Evolutionary conservation across 2,888 invertebrate species (phyloP).

Genomic region (Tenthredo notha): DNA sequence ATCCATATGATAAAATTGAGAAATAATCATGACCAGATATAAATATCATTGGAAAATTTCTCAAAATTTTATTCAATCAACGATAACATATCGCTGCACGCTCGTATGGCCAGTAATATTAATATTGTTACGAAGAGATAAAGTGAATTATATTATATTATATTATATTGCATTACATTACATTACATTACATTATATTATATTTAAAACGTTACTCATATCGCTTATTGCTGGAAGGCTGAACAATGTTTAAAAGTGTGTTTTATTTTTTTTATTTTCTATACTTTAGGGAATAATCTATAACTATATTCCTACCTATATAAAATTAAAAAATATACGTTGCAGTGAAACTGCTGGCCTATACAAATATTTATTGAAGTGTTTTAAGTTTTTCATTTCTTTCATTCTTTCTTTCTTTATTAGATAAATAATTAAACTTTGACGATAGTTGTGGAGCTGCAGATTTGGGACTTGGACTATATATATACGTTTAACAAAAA

Average conservation of each 20-base stretch:
- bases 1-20: conserved; percentile 17
- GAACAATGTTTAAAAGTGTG: neutral
- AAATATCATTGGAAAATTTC: neutral
- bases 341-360: conserved; percentile 38
- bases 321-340: neutral
- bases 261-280: neutral
- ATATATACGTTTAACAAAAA: neutral
- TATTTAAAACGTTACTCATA: conserved; percentile 9
- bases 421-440: conserved; percentile 1
- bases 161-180: conserved; percentile 47
- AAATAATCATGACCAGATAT: conserved; percentile 21
- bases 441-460: neutral
- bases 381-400: neutral
- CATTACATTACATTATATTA: conserved; percentile 38
- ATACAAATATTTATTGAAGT: neutral
- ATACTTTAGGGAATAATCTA: neutral
- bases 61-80: conserved; percentile 17
- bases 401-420: neutral
- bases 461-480: neutral
- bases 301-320: too few species aligned
- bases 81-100: conserved; percentile 48
- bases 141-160: conserved; percentile 47
- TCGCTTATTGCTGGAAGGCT: conserved; percentile 41
- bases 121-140: conserved; percentile 55
- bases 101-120: conserved; percentile 65